Base-by-base conservation (phyloP, 2,797 vertebrate species). In the Manis javanica region DNA sequence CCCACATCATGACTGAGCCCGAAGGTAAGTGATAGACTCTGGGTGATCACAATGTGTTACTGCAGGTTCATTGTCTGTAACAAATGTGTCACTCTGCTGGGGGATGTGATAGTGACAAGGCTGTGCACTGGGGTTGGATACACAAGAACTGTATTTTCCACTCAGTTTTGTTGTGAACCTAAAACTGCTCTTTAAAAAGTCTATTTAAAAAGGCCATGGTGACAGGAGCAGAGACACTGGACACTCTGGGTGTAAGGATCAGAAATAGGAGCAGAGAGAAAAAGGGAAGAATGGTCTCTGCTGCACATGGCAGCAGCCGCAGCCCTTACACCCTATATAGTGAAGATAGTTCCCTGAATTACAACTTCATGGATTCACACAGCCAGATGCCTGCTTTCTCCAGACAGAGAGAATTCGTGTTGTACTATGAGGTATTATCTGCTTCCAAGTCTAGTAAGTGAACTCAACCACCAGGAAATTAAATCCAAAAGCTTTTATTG, bases 391-490 rank as follows among this genome's bases (percentile, higher is more conserved):
- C 87, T 90, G 63, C 42, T 79, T 93, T 94, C 57, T 90, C 86
- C 55, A 68, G 46, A 74, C 39, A 63, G 5, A 78, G 18, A 92
- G 83, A 78, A 90, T 83, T 77, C 21, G 63, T 83, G 39, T 26
- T 94, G 37, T 49, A 77, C 37, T 83, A n/a, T 53, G 55, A 93
- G 63, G 89, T 87, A 87, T 69, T 74, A 82, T 46, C 81, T 92
- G 75, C 86, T 83, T 97, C 72, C 53, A 74, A 90, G 51, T 78
- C 82, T 72, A 96, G 11, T 57, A 84, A 13, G 15, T 63, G 42
- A 93, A 89, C 31, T 57, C 87, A 74, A 86, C 75, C 63, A 96
- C 57, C 77, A 87, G 87, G 71, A 95, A 96, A 95, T 64, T 83
- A 87, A 85, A 77, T 49, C 66, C 37, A 66, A 92, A 82, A 94